Conservation (phyloP, 2,797 vertebrate genomes). For the Ispidina lecontei region DNA sequence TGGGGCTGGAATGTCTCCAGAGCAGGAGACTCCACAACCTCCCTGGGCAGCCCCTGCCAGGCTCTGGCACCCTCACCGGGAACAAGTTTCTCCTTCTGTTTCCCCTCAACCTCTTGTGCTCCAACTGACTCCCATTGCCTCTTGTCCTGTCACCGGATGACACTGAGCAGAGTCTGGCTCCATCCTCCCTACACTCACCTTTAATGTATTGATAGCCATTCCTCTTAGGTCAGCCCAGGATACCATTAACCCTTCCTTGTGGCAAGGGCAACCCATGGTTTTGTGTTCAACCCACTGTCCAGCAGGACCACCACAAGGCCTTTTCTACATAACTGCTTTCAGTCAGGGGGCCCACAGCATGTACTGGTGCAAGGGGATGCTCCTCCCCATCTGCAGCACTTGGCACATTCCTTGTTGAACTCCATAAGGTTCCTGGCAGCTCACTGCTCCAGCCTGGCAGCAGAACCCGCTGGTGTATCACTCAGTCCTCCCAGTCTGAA, state of each 20-base stretch:
- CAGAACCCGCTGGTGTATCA: neutral
- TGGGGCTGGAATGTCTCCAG: too few relatives aligned
- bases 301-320: neutral
- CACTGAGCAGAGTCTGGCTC: too few relatives aligned
- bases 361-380: neutral
- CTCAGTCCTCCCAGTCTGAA: neutral
- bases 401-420: neutral
- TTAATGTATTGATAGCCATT: too few relatives aligned
- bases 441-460: neutral
- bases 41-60: too few relatives aligned
- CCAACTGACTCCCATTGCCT: too few relatives aligned
- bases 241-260: fast-evolving
- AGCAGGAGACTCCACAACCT: too few relatives aligned
- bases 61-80: too few relatives aligned
- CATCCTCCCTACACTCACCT: too few relatives aligned
- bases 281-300: neutral
- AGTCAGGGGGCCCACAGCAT: neutral
- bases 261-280: fast-evolving
- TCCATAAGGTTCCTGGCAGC: neutral
- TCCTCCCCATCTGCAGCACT: neutral
- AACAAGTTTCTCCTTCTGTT: too few relatives aligned
- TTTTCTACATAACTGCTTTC: neutral
- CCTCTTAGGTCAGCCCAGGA: neutral
- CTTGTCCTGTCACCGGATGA: too few relatives aligned
- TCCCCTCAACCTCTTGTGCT: too few relatives aligned